Evolutionary conservation across 2,797 vertebrate species (phyloP), one percentile per base, ranked within the genome.

Genomic region (Galagoides demidoff): DNA sequence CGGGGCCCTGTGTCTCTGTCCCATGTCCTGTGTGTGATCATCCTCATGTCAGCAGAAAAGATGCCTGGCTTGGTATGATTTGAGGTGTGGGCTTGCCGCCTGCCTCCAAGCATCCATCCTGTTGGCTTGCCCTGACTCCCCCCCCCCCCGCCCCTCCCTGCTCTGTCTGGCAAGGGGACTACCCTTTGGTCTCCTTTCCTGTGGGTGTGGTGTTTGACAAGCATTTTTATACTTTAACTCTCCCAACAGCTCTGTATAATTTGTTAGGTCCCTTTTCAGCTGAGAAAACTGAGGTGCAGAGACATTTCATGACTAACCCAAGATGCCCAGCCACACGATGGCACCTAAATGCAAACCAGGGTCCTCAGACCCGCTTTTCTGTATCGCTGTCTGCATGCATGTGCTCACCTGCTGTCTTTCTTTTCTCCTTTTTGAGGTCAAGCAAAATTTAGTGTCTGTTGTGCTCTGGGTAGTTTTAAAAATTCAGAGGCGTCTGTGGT

Each of bases 41-140:
- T 49, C 34, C 39, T n/a, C 7, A 2, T 43, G 39, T 78, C 34
- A 49, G 27, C 39, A 19, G 61, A 27, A 82, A 57, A 52, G 10
- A 6, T 17, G 23, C 5, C 14, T 13, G 0, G 0, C 13, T 34
- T 45, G 70, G 64, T 77, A 0, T 4, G 37, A 27, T 20, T 49
- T 7, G 39, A 39, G 8, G 63, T 27, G 34, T 52, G 22, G 45
- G 23, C 17, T 86, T 1, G 0, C 81, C 49, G 22, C 63, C 37
- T 52, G 55, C 13, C 20, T 81, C 7, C 45, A 8, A 61, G 43
- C 64, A 3, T 79, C 29, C 2, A 2, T 39, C 22, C 61, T 17
- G 7, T 66, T 4, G 14, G 29, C 31, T 43, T 37, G 12, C 23
- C 49, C 39, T 13, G 39, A n/a, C 64, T 8, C 16, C 49, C 34